Percentiles rank a stretch among this genome's conserved stretches.
phyloP scores from a whole-genome alignment of 2,113 vertebrate species.

The Diphyllodes magnificus region DNA sequence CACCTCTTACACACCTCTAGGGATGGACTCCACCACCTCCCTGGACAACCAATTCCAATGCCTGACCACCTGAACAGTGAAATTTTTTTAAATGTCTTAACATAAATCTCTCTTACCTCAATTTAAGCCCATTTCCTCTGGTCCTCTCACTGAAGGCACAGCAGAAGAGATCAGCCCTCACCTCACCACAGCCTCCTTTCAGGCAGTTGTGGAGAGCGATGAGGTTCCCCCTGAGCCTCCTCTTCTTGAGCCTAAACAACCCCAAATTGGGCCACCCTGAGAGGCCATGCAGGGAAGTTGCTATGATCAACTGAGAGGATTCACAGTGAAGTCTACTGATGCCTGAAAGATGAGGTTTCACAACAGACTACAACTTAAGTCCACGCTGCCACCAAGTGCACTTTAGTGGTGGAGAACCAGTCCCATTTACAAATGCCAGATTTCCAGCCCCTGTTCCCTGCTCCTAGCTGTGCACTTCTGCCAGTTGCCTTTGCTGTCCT shows the following conservation, averaged over 20 bases:
- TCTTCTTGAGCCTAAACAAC: neutral
- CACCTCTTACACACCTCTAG: neutral
- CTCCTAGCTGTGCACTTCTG: neutral
- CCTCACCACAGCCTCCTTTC: neutral
- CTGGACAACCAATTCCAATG: neutral
- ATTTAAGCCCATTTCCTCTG: neutral
- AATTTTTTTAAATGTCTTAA: neutral
- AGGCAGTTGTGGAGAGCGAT: accelerated
- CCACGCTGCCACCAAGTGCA: neutral
- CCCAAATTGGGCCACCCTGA: accelerated
- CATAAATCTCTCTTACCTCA: neutral
- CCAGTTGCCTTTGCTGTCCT: neutral
- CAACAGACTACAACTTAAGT: neutral
- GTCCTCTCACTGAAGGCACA: neutral
- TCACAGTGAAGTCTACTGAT: neutral
- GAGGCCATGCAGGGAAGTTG: neutral
- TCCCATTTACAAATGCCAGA: neutral
- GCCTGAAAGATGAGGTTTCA: neutral
- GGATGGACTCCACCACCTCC: neutral
- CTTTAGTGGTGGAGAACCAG: neutral
- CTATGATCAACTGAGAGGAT: neutral
- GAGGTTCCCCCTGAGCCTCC: neutral
- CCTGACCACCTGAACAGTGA: neutral
- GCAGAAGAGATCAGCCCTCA: accelerated
- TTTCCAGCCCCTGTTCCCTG: neutral